These are phyloP conservation scores for Orchesella flavescens DNA, from an alignment of 2,888 invertebrate species.

Conservation along the genomic window DNA sequence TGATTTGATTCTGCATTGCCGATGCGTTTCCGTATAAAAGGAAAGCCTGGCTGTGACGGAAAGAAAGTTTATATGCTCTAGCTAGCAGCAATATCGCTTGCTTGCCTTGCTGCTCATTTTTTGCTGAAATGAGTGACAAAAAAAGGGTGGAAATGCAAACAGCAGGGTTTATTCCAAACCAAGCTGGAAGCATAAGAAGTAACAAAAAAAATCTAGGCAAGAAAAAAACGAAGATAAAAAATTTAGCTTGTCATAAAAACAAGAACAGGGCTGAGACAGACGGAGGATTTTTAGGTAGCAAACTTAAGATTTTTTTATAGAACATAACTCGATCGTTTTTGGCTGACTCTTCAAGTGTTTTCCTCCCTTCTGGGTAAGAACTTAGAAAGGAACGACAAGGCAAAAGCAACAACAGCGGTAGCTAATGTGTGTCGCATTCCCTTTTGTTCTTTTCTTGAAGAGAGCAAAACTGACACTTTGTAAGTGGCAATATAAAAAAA, in stretches of 20 bases:
- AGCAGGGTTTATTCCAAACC: background rate
- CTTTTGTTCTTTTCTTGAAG: constrained; percentile 13
- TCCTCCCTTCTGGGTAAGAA: background rate
- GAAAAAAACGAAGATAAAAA: constrained; percentile 35
- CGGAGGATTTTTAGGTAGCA: constrained; percentile 27
- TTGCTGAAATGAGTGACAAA: constrained; percentile 14
- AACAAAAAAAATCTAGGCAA: constrained; percentile 22
- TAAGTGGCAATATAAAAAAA: constrained; percentile 35
- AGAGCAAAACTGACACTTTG: constrained; percentile 41
- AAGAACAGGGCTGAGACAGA: constrained; percentile 47
- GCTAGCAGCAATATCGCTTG: too few relatives aligned
- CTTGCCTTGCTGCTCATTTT: constrained; percentile 9
- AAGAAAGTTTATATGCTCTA: background rate
- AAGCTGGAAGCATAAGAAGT: background rate
- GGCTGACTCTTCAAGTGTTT: constrained; percentile 56
- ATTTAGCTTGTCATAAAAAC: constrained; percentile 56
- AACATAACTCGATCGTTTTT: constrained; percentile 43
- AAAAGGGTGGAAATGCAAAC: constrained; percentile 10
- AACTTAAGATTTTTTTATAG: constrained; percentile 51
- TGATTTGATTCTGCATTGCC: too few relatives aligned
- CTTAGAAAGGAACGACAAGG: background rate
- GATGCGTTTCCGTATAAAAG: too few relatives aligned
- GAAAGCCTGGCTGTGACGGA: too few relatives aligned
- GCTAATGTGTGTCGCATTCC: constrained; percentile 42
- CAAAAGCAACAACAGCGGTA: constrained; percentile 24